Evolutionary conservation across 2,113 vertebrate genomes (phyloP), one percentile per base, ranked within the genome.

Genomic region (Gasterosteus nipponicus): DNA sequence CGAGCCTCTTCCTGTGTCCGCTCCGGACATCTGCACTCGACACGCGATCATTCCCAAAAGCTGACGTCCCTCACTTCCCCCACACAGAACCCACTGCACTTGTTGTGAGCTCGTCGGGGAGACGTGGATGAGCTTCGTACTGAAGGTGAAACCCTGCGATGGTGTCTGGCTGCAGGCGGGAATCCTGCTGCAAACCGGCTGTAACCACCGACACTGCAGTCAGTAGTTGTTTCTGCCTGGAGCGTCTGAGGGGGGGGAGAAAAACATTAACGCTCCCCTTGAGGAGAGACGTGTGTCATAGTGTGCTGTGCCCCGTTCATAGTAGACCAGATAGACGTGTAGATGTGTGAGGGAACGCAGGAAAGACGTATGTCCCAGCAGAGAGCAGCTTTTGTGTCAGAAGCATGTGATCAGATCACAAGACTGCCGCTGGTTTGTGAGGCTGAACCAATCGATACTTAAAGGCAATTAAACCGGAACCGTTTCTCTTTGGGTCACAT

Each of bases 41-140:
- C 78, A 85, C 84, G 75, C 82, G 76, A 87, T 85, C 78, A 78
- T 89, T 90, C 89, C 78, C 84, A 79, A 88, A 86, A 82, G 59
- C 22, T 75, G 73, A 78, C 78, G 64, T 53, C 83, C 84, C 72
- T 69, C 57, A 41, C 68, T 84, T 81, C 39, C 53, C 39, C 16
- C 5, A 31, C 33, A 77, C 60, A 31, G 15, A 22, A 47, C 53
- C 11, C 22, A 22, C 12, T 56, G 54, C 41, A 57, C 35, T 47
- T 41, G 41, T 26, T 58, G 16, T 33, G 29, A 53, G 57, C 14
- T 16, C 41, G 57, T 65, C 7, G 47, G n/a, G 5, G 11, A 10
- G 5, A 38, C n/a, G 49, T 12, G 2, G 0, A 76, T 61, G 47
- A n/a, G 68, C 71, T 49, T 80, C 29, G 38, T 56, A 33, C 12